phyloP scores from a whole-genome alignment of 2,888 invertebrate genomes.

The Melieria crassipennis region DNA sequence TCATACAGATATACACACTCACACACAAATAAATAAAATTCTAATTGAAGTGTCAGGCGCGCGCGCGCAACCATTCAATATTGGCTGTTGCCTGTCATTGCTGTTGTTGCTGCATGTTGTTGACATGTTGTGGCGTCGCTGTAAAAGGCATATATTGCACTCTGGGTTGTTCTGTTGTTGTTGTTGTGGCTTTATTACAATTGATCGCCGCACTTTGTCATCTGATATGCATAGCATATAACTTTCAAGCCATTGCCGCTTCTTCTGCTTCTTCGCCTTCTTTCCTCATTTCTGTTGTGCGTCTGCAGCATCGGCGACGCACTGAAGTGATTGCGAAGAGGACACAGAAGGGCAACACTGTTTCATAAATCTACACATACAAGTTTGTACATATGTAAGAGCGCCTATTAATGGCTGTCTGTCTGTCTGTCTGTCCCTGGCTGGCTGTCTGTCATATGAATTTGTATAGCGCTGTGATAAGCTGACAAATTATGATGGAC shows the following conservation, averaged over 20 bases:
- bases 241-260: neutral
- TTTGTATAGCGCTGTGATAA: conserved; percentile 26
- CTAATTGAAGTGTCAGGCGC: conserved; percentile 37
- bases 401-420: neutral
- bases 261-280: neutral
- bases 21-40: conserved; percentile 29
- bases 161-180: neutral
- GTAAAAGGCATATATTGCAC: neutral
- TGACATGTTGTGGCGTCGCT: conserved; percentile 20
- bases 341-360: neutral
- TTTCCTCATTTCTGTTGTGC: neutral
- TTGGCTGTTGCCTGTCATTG: neutral
- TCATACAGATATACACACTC: no score
- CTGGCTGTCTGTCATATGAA: conserved; percentile 4
- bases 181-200: neutral
- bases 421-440: conserved; percentile 18
- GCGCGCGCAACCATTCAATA: neutral
- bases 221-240: neutral
- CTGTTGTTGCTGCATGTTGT: conserved; percentile 22
- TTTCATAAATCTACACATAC: neutral
- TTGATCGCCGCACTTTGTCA: conserved; percentile 4
- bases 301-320: neutral
- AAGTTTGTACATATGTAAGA: neutral
- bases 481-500: conserved; percentile 34
- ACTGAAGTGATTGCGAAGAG: neutral